phyloP scores from a whole-genome alignment of 2,797 vertebrate genomes.

The Cryptoprocta ferox region DNA sequence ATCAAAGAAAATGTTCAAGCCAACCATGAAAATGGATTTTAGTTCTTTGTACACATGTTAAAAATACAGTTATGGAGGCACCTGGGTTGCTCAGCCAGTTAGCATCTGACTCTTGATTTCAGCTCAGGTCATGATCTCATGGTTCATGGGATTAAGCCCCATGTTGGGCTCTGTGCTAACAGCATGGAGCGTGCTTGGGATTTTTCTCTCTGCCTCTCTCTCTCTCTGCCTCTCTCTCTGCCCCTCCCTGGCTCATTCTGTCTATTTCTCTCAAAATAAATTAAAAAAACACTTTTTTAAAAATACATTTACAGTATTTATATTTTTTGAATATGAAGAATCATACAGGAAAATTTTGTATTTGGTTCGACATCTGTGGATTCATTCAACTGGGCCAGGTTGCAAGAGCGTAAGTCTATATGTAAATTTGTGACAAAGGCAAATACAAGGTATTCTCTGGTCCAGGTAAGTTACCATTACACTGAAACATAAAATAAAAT shows the following conservation, averaged over 20 bases:
- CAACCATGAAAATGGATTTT: background rate
- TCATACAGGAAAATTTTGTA: background rate
- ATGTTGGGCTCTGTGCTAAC: no score
- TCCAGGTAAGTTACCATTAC: background rate
- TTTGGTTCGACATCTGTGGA: background rate
- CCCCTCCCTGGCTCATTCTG: no score
- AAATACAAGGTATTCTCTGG: conserved; percentile 8
- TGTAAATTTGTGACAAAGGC: background rate
- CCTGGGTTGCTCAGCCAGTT: no score
- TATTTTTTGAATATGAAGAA: background rate
- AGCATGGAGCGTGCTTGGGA: no score
- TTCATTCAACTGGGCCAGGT: background rate
- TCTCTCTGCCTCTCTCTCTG: no score
- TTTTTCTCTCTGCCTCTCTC: no score
- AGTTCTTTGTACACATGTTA: background rate
- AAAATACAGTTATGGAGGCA: background rate
- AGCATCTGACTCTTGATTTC: no score
- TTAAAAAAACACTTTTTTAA: background rate
- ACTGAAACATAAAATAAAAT: conserved; percentile 21
- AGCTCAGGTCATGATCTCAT: no score
- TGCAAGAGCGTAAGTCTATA: background rate
- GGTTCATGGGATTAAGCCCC: no score
- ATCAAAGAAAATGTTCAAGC: background rate
- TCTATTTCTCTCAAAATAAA: no score
- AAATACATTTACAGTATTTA: background rate